phyloP scores from a whole-genome alignment of 1,140 invertebrate genomes.

The Ceratina japonica region DNA sequence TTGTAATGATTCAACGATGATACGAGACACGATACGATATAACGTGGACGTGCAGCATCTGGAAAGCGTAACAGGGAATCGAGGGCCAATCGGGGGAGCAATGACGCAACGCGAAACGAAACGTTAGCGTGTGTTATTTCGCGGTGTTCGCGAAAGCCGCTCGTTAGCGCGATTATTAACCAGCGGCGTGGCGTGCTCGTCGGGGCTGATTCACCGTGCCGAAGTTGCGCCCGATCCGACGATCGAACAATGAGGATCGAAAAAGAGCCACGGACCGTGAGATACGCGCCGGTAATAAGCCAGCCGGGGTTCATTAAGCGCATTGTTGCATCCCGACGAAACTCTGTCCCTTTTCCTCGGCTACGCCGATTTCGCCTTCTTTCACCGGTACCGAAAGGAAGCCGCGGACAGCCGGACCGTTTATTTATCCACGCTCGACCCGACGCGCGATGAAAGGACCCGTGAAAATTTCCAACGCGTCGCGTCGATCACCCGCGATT shows the following conservation, averaged over 20 bases:
- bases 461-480: slow-evolving; percentile 4
- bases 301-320: slow-evolving; percentile 73
- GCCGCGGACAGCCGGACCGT: slow-evolving; percentile 29
- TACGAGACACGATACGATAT: no score
- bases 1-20: no score
- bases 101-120: slow-evolving; percentile 4
- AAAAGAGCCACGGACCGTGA: slow-evolving; percentile 60
- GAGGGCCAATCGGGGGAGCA: no score
- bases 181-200: slow-evolving; percentile 14
- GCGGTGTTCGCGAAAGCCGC: slow-evolving; percentile 47
- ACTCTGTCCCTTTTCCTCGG: slow-evolving; percentile 23
- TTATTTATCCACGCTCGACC: slow-evolving; percentile 43
- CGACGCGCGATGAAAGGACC: slow-evolving; percentile 20
- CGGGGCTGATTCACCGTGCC: slow-evolving; percentile 64
- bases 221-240: slow-evolving; percentile 54
- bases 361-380: slow-evolving; percentile 33
- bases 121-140: no score
- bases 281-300: slow-evolving; percentile 73
- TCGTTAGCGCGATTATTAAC: slow-evolving; percentile 75
- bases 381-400: slow-evolving; percentile 60
- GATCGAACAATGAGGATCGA: slow-evolving; percentile 70
- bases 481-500: background rate
- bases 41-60: no score
- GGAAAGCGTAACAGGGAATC: no score
- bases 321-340: slow-evolving; percentile 70